A percentile compares a stretch with the other conserved stretches of the same genome.
Evolutionary conservation across 1,140 invertebrate species (phyloP).

Genomic region (Nomia melanderi): DNA sequence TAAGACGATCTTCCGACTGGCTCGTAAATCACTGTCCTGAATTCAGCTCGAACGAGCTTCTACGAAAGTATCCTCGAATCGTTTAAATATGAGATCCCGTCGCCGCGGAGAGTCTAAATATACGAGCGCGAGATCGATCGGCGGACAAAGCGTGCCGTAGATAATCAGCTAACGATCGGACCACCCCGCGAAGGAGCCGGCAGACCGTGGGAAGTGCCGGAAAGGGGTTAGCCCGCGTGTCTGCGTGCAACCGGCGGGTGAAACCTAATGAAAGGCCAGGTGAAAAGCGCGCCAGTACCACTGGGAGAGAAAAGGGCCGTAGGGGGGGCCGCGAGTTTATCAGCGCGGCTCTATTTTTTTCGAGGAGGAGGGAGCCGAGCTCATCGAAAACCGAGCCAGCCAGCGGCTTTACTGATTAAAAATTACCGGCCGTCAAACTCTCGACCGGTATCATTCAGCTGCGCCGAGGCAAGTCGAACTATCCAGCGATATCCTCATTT

Average conservation of each 20-base stretch:
- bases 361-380: too few species aligned
- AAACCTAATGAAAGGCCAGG: background rate
- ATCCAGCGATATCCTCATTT: conserved; percentile 23
- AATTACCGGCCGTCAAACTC: conserved; percentile 51
- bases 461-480: conserved; percentile 26
- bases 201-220: background rate
- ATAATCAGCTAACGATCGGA: background rate
- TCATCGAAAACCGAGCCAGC: conserved; percentile 15
- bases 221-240: too few species aligned
- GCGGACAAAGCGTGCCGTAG: background rate
- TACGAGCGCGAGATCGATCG: background rate
- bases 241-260: background rate
- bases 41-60: too few species aligned
- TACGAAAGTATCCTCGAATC: too few species aligned
- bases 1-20: too few species aligned
- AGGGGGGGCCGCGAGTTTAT: conserved; percentile 16
- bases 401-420: conserved; percentile 38
- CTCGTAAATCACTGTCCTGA: too few species aligned
- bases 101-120: too few species aligned
- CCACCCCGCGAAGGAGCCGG: background rate
- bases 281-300: background rate
- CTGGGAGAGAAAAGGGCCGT: background rate
- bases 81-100: too few species aligned
- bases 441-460: conserved; percentile 40
- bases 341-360: conserved; percentile 17